A percentile compares a stretch with the other conserved stretches of the same genome.
Conservation (phyloP, 2,797 vertebrate species). For the Erpetoichthys calabaricus region DNA sequence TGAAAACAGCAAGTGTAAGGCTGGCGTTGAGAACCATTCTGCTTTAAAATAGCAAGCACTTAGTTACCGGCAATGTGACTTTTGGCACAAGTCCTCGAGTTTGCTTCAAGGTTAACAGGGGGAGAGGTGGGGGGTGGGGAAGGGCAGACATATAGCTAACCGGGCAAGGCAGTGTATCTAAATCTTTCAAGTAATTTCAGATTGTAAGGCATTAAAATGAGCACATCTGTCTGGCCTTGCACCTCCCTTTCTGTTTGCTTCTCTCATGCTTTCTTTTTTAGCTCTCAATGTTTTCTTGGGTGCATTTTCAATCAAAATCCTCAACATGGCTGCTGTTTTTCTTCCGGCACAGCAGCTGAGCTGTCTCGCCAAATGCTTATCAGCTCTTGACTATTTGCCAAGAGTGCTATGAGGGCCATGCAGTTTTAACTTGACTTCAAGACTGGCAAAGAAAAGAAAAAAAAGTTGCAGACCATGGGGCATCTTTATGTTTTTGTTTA, state of each 20-base stretch:
- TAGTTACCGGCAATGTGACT: slow-evolving; percentile 42
- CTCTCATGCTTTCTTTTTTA: slow-evolving; percentile 17
- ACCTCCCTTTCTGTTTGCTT: slow-evolving; percentile 16
- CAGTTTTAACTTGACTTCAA: slow-evolving; percentile 35
- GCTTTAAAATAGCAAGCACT: slow-evolving; percentile 17
- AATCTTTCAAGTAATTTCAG: slow-evolving; percentile 20
- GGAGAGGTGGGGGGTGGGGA: slow-evolving; percentile 31
- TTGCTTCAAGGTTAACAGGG: slow-evolving; percentile 41
- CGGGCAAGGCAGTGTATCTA: too few species aligned
- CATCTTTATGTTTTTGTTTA: background rate
- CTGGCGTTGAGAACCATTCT: background rate
- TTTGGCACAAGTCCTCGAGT: slow-evolving; percentile 40
- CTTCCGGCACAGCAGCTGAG: slow-evolving; percentile 47
- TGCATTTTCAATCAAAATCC: slow-evolving; percentile 38
- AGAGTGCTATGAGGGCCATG: slow-evolving; percentile 50
- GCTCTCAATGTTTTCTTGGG: slow-evolving; percentile 20
- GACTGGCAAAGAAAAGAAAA: slow-evolving; percentile 32
- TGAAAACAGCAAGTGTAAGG: background rate
- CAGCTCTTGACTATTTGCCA: slow-evolving; percentile 61
- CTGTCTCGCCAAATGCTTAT: slow-evolving; percentile 63
- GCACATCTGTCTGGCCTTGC: slow-evolving; percentile 12
- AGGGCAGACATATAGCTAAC: slow-evolving; percentile 2
- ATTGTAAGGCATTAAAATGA: slow-evolving; percentile 19
- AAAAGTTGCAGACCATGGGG: slow-evolving; percentile 5
- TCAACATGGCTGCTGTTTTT: slow-evolving; percentile 66